A percentile compares a stretch with the other conserved stretches of the same genome.
Evolutionary conservation across 2,113 vertebrate species (phyloP).

Genomic region (Chaetodon auriga): DNA sequence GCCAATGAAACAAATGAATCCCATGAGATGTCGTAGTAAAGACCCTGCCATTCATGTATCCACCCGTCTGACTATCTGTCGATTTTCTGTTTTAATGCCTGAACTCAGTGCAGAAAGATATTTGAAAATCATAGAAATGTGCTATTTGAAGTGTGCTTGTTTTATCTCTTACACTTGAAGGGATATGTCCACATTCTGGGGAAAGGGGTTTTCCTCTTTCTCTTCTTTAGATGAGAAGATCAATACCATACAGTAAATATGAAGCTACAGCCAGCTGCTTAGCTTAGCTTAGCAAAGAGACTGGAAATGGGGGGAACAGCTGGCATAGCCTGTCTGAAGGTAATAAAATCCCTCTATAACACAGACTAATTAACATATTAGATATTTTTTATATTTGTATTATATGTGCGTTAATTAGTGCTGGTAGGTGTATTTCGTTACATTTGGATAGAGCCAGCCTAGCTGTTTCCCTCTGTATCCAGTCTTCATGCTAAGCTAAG

Average conservation of each 20-base stretch:
- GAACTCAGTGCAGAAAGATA: neutral
- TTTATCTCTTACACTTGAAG: neutral
- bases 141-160: neutral
- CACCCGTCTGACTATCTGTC: neutral
- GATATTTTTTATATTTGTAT: neutral
- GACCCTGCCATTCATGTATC: conserved; percentile 22
- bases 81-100: conserved; percentile 1
- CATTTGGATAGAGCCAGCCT: neutral
- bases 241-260: neutral
- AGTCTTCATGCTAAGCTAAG: neutral
- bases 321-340: too few species aligned
- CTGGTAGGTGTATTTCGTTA: neutral
- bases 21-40: conserved; percentile 39
- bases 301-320: neutral
- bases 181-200: neutral
- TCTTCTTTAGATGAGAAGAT: neutral
- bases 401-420: neutral
- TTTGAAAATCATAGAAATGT: neutral
- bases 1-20: conserved; percentile 73
- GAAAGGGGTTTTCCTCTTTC: neutral
- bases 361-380: neutral
- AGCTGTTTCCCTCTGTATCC: neutral
- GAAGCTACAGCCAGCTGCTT: neutral
- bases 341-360: neutral
- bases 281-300: neutral